Percentiles rank a stretch among this genome's conserved stretches.
phyloP scores from a whole-genome alignment of 2,888 invertebrate species.

The Chironomus riparius region DNA sequence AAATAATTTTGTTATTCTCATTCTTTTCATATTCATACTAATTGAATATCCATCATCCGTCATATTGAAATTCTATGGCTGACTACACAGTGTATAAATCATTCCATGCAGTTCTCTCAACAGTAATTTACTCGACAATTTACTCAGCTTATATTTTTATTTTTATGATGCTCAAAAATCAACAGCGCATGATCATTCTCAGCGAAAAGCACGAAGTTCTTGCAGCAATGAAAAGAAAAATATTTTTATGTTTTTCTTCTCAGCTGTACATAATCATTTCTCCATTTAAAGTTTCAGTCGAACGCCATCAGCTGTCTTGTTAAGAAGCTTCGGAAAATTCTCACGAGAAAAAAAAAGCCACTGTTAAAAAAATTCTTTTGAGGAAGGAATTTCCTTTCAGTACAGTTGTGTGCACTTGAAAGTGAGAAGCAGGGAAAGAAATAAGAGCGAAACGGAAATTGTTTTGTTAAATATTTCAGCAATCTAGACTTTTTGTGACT shows the following conservation, averaged over 20 bases:
- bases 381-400: neutral
- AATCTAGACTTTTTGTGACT: too few species aligned
- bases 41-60: too few species aligned
- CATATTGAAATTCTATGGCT: too few species aligned
- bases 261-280: neutral
- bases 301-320: slow-evolving; percentile 22
- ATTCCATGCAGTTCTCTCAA: neutral
- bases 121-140: neutral
- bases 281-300: slow-evolving; percentile 16
- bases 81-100: too few species aligned
- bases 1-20: too few species aligned
- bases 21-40: too few species aligned
- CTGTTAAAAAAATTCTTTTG: neutral
- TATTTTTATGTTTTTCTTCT: neutral
- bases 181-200: neutral
- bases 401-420: too few species aligned
- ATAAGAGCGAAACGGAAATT: too few species aligned
- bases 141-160: too few species aligned
- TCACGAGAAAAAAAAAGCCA: neutral
- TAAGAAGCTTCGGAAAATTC: neutral
- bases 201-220: neutral
- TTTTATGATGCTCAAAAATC: neutral
- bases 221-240: too few species aligned
- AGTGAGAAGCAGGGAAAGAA: too few species aligned
- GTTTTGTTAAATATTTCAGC: too few species aligned